These are phyloP conservation scores for Setipinna tenuifilis DNA, from an alignment of 2,797 vertebrate genomes.

Conservation along the genomic window DNA sequence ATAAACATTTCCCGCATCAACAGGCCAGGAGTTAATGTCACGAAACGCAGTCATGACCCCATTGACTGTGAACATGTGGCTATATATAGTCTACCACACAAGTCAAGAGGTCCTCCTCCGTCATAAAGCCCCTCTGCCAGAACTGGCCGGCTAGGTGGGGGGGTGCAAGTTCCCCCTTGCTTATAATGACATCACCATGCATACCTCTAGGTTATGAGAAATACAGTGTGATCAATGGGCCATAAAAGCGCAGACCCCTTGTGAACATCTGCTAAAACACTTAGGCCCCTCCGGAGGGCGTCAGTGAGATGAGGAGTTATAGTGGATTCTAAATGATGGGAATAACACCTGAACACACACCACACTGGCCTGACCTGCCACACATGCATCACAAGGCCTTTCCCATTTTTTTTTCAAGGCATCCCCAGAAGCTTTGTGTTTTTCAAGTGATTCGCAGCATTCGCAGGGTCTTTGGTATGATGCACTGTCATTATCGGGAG, in stretches of 20 bases:
- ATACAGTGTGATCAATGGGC: constrained; percentile 4
- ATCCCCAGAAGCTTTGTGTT: not conserved
- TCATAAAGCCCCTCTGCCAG: not conserved
- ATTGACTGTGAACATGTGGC: not conserved
- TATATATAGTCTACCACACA: constrained; percentile 5
- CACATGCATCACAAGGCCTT: not conserved
- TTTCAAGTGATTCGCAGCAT: constrained; percentile 11
- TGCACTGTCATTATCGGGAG: not conserved
- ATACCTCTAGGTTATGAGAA: not conserved
- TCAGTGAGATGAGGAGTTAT: constrained; percentile 2
- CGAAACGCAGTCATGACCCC: not conserved
- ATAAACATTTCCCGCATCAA: not conserved
- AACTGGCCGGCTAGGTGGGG: not conserved
- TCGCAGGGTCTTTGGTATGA: not conserved
- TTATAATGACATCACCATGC: constrained; percentile 2
- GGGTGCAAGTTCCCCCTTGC: not conserved
- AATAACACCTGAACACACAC: constrained; percentile 12
- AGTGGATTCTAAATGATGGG: constrained; percentile 8
- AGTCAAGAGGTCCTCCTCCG: not conserved
- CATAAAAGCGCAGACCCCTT: not conserved
- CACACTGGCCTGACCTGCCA: not conserved
- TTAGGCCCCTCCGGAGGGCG: not conserved
- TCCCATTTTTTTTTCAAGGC: not conserved
- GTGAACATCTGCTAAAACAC: not conserved
- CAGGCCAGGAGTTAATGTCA: not conserved